Conservation (phyloP, 2,113 vertebrate species). For the Limanda limanda region DNA sequence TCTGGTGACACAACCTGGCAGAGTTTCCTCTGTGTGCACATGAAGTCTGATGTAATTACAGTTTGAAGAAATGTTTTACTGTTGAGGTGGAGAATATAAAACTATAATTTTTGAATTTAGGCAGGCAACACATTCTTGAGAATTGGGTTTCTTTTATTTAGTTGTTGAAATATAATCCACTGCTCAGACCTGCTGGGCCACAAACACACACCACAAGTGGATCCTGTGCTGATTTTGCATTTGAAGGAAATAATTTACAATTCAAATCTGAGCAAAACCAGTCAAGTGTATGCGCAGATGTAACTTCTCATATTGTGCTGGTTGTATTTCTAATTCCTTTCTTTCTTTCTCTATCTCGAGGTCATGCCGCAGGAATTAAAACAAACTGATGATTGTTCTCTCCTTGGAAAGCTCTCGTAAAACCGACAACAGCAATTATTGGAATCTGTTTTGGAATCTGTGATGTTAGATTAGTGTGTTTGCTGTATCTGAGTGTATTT, state of each 20-base stretch:
- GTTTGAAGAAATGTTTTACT: neutral
- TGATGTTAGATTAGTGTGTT: neutral
- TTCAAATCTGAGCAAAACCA: conserved; percentile 45
- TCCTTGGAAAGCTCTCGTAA: no score
- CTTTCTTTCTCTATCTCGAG: neutral
- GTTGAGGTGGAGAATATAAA: neutral
- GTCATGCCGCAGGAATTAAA: neutral
- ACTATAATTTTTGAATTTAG: neutral
- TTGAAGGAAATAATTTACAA: conserved; percentile 59
- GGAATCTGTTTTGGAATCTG: neutral
- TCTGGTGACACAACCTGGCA: neutral
- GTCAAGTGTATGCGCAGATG: conserved; percentile 6
- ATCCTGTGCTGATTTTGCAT: conserved; percentile 35
- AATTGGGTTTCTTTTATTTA: no score
- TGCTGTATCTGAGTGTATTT: no score
- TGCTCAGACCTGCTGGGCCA: neutral
- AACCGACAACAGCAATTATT: no score
- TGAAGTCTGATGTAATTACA: no score
- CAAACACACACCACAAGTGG: neutral
- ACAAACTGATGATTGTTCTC: no score
- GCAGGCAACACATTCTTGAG: neutral
- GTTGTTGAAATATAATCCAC: neutral
- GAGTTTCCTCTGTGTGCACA: neutral
- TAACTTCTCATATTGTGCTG: neutral
- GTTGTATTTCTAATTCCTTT: neutral